Conservation (phyloP, 2,113 vertebrate genomes). For the Hippocampus guttulatus region DNA sequence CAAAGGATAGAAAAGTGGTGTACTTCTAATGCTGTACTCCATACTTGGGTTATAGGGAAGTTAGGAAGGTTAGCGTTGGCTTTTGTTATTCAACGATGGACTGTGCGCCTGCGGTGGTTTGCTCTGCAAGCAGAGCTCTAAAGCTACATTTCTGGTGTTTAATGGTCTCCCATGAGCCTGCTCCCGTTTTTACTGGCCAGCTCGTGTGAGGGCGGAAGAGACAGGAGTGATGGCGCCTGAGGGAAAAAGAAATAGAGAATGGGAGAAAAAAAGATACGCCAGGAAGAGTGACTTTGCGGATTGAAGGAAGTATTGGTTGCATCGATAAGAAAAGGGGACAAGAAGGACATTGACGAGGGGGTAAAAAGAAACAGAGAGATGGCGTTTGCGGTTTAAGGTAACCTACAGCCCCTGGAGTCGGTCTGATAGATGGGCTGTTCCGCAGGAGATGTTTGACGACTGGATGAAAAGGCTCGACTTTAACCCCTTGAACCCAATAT, state of each 20-base stretch:
- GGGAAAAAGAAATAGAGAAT: slow-evolving; percentile 30
- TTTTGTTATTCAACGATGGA: slow-evolving; percentile 20
- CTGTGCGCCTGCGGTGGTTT: slow-evolving; percentile 38
- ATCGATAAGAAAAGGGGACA: slow-evolving; percentile 2
- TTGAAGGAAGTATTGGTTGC: slow-evolving; percentile 24
- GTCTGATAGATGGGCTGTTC: slow-evolving; percentile 53
- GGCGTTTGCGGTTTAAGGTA: slow-evolving; percentile 47
- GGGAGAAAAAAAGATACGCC: slow-evolving; percentile 1
- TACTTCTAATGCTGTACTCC: not conserved
- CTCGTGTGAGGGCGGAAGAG: slow-evolving; percentile 42
- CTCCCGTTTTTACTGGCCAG: slow-evolving; percentile 57
- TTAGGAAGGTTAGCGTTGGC: slow-evolving; percentile 12
- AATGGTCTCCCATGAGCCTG: slow-evolving; percentile 60
- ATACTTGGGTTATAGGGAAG: not conserved
- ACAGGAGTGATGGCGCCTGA: slow-evolving; percentile 37
- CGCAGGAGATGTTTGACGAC: slow-evolving; percentile 20
- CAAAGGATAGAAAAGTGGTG: not conserved
- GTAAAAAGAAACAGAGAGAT: slow-evolving; percentile 18
- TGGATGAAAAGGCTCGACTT: slow-evolving; percentile 18
- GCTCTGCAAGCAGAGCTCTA: slow-evolving; percentile 33
- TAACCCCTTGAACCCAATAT: not conserved
- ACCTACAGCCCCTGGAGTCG: slow-evolving; percentile 41
- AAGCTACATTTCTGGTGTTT: slow-evolving; percentile 49
- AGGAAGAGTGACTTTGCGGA: slow-evolving; percentile 5
- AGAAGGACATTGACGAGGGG: slow-evolving; percentile 11